Conservation (phyloP, 1,140 invertebrate species). For the Apocrypta bakeri region DNA sequence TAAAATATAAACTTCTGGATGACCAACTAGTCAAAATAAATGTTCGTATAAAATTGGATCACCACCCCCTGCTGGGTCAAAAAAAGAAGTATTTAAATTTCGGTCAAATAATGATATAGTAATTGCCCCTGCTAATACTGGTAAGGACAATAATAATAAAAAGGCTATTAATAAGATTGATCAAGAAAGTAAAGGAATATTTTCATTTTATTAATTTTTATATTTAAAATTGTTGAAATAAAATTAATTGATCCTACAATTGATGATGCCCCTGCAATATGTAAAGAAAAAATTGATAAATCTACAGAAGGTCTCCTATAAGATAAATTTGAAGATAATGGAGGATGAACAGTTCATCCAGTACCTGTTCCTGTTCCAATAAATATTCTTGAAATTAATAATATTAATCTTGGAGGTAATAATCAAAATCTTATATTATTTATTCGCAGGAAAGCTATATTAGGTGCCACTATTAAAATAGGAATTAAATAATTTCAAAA, state of each 20-base stretch:
- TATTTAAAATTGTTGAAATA: slow-evolving; percentile 78
- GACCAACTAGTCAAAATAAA: slow-evolving; percentile 78
- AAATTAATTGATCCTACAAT: slow-evolving; percentile 83
- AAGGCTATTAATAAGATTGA: slow-evolving; percentile 81
- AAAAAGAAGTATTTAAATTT: slow-evolving; percentile 82
- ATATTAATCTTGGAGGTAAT: slow-evolving; percentile 77
- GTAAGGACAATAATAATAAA: slow-evolving; percentile 79
- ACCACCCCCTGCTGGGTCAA: slow-evolving; percentile 79
- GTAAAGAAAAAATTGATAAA: slow-evolving; percentile 80
- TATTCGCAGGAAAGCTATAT: slow-evolving; percentile 85
- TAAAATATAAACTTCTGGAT: slow-evolving; percentile 78
- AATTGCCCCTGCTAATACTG: slow-evolving; percentile 83
- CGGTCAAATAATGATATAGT: slow-evolving; percentile 81
- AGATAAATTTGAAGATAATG: slow-evolving; percentile 75
- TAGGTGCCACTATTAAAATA: slow-evolving; percentile 81
- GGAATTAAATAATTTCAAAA: slow-evolving; percentile 87
- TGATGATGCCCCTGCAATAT: slow-evolving; percentile 80
- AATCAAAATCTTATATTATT: slow-evolving; percentile 89
- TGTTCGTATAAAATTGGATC: slow-evolving; percentile 83
- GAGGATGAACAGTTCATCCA: slow-evolving; percentile 82
- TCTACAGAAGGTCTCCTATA: slow-evolving; percentile 79
- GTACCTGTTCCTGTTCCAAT: slow-evolving; percentile 79
- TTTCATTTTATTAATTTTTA: slow-evolving; percentile 70
- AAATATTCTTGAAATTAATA: slow-evolving; percentile 77
- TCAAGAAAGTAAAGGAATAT: slow-evolving; percentile 80